Conservation (phyloP, 2,888 invertebrate genomes). For the Nysson spinosus region DNA sequence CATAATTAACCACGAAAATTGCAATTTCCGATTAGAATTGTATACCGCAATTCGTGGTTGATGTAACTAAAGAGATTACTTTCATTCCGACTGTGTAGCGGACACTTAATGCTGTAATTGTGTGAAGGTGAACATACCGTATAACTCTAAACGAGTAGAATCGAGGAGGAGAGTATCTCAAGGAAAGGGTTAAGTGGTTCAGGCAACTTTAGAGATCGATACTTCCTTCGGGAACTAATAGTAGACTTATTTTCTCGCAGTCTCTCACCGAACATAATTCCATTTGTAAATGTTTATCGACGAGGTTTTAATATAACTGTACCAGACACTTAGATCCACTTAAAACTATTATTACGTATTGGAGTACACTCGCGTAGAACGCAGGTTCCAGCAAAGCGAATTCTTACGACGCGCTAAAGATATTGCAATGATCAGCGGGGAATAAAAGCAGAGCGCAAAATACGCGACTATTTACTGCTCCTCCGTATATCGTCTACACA, state of each 20-base stretch:
- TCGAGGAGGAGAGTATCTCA: conserved; percentile 31
- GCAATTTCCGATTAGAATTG: conserved; percentile 21
- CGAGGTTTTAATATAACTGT: conserved; percentile 25
- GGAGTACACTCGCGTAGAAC: too few relatives aligned
- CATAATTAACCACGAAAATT: too few relatives aligned
- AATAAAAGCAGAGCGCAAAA: too few relatives aligned
- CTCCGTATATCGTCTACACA: too few relatives aligned
- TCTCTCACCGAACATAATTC: conserved; percentile 21
- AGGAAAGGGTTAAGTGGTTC: conserved; percentile 46
- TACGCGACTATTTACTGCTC: too few relatives aligned
- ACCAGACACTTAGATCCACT: conserved; percentile 2
- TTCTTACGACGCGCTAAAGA: too few relatives aligned
- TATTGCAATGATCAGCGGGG: too few relatives aligned
- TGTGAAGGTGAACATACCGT: conserved; percentile 8
- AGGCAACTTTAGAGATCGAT: conserved; percentile 46
- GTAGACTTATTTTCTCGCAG: conserved; percentile 21
- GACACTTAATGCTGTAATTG: conserved; percentile 11
- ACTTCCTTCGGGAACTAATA: conserved; percentile 21
- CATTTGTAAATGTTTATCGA: conserved; percentile 38
- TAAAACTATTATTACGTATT: too few relatives aligned
- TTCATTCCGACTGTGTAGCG: not conserved
- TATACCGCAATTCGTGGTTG: conserved; percentile 7
- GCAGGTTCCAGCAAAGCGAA: too few relatives aligned
- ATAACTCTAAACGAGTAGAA: conserved; percentile 25
- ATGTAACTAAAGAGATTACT: not conserved